Evolutionary conservation across 2,113 vertebrate species (phyloP), one percentile per base, ranked within the genome.

Genomic region (Sitta europaea): DNA sequence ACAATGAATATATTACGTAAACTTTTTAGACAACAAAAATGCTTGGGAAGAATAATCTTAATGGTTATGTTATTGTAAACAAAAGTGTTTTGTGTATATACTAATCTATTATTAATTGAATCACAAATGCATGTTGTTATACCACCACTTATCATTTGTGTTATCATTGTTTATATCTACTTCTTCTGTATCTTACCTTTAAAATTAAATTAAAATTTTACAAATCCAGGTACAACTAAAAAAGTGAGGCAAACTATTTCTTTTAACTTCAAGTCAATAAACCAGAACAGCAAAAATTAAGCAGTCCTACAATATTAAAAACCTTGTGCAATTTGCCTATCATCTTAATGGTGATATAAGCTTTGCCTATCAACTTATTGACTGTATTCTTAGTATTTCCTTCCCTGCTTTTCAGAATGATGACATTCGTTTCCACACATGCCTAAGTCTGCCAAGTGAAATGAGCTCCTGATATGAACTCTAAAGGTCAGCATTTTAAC

Each of bases 91-190:
- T 90, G 28, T 62, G 22, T 68, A 90, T 68, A 36, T 61, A 68
- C 84, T 70, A 88, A 72, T 54, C 20, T 94, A 65, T 58, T 91
- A 86, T 83, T 86, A 94, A 75, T 20, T 91, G 40, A 97, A 86
- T 63, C 33, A 86, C 10, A 96, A 78, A 58, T 45, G 78, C 7
- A 18, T 55, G 72, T 90, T 47, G 5, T 42, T 36, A 33, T 62
- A 25, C 8, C 6, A 51, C 76, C 28, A 50, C 77, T 95, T 62
- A 54, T 14, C 2, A 58, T 77, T 43, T 92, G 5, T 88, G 38
- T 62, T 90, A 53, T 12, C 11, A 11, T 10, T 62, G 17, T n/a
- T 63, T 79, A 45, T 10, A 61, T 42, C 50, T 51, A 75, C 10
- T 66, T 82, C 14, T 40, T 66, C 16, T 33, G 20, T n/a, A 68